Evolutionary conservation across 2,113 vertebrate genomes (phyloP).

Genomic region (Lycaon pictus): DNA sequence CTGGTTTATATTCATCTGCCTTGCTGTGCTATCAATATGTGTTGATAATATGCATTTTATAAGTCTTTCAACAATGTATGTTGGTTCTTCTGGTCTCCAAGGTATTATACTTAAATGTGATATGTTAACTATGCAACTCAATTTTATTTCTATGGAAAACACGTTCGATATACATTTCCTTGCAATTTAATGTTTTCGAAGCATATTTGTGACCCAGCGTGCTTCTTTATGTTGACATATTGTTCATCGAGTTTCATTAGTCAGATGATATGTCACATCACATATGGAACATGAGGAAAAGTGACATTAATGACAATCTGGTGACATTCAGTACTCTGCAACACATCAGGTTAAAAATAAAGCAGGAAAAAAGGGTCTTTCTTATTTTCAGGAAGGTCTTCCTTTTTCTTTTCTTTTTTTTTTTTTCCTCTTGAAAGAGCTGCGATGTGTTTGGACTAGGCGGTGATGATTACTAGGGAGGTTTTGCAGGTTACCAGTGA

Average conservation of each 20-base stretch:
- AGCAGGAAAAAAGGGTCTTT: conserved; percentile 75
- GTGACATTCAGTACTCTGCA: conserved; percentile 77
- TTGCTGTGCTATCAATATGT: background rate
- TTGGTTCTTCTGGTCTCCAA: conserved; percentile 58
- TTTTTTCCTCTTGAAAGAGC: conserved; percentile 61
- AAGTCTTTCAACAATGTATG: conserved; percentile 28
- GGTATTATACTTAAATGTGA: conserved; percentile 65
- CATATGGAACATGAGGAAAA: conserved; percentile 84
- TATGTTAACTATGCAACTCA: conserved; percentile 62
- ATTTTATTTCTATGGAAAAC: conserved; percentile 76
- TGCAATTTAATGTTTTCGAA: conserved; percentile 75
- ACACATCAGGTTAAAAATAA: conserved; percentile 86
- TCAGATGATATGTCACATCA: conserved; percentile 79
- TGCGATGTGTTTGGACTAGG: conserved; percentile 82
- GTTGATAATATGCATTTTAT: conserved; percentile 58
- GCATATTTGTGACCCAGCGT: conserved; percentile 67
- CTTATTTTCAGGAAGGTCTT: conserved; percentile 76
- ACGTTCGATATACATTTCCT: conserved; percentile 60
- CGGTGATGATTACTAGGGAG: conserved; percentile 85
- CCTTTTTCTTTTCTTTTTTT: background rate
- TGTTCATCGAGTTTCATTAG: conserved; percentile 77
- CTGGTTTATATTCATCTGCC: background rate
- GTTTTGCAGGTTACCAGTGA: conserved; percentile 83
- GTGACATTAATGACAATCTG: conserved; percentile 83
- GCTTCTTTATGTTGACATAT: conserved; percentile 83